A percentile compares a stretch with the other conserved stretches of the same genome.
phyloP scores from a whole-genome alignment of 1,140 invertebrate genomes.

The Epicauta chinensis region DNA sequence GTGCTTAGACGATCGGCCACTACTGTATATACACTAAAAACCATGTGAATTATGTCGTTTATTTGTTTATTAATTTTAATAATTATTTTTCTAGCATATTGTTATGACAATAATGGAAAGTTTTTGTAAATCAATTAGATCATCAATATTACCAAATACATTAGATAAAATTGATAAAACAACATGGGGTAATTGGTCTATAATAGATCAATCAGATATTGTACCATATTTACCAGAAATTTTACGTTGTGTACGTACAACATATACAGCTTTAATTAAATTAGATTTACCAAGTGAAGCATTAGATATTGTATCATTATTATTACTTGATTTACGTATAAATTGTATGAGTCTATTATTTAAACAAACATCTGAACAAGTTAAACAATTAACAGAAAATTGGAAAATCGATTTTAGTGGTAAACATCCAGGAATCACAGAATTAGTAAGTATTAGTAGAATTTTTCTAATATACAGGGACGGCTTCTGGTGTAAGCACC shows the following conservation, averaged over 20 bases:
- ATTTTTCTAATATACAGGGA: too few relatives aligned
- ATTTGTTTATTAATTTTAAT: too few relatives aligned
- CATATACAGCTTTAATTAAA: slow-evolving; percentile 62
- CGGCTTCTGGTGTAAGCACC: too few relatives aligned
- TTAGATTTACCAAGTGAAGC: slow-evolving; percentile 76
- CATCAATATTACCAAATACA: slow-evolving; percentile 58
- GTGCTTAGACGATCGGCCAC: too few relatives aligned
- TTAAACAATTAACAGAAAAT: slow-evolving; percentile 76
- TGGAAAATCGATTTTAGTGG: slow-evolving; percentile 84
- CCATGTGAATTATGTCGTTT: too few relatives aligned
- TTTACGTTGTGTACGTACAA: slow-evolving; percentile 62
- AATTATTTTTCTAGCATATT: slow-evolving; percentile 47
- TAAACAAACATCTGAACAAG: slow-evolving; percentile 73
- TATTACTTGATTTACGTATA: slow-evolving; percentile 83
- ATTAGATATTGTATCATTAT: slow-evolving; percentile 71
- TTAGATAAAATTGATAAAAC: slow-evolving; percentile 42
- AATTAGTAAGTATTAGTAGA: slow-evolving; percentile 60
- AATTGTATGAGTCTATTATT: slow-evolving; percentile 82
- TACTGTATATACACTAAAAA: too few relatives aligned
- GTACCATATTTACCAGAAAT: slow-evolving; percentile 74
- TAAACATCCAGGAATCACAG: slow-evolving; percentile 73
- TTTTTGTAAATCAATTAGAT: slow-evolving; percentile 58
- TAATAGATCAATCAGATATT: slow-evolving; percentile 48
- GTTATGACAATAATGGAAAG: slow-evolving; percentile 59
- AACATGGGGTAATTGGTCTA: slow-evolving; percentile 42